These are phyloP conservation scores for Drosophila peninsularis DNA, from an alignment of 2,888 invertebrate genomes.

Conservation along the genomic window DNA sequence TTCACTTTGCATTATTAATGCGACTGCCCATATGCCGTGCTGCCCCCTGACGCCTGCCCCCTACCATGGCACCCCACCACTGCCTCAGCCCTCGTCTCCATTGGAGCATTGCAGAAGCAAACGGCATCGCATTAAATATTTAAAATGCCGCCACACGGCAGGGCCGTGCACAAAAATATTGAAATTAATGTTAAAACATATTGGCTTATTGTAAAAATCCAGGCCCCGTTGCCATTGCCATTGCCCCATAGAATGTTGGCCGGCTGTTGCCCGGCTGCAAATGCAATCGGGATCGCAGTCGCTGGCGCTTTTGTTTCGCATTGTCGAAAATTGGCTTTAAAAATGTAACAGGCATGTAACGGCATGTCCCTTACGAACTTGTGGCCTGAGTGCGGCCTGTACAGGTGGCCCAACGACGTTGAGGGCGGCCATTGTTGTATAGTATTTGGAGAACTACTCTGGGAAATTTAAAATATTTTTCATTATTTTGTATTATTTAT, in stretches of 20 bases:
- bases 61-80: constrained; percentile 20
- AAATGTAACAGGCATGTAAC: constrained; percentile 65
- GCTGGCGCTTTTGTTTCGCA: constrained; percentile 41
- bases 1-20: constrained; percentile 72
- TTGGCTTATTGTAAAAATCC: constrained; percentile 74
- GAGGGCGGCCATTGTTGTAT: constrained; percentile 7
- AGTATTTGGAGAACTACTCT: too few species aligned
- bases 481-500: too few species aligned
- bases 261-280: constrained; percentile 17
- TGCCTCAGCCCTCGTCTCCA: background rate
- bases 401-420: constrained; percentile 14
- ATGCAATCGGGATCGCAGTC: constrained; percentile 14
- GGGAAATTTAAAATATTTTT: too few species aligned
- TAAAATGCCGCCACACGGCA: constrained; percentile 73
- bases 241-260: background rate
- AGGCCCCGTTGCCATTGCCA: background rate
- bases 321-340: constrained; percentile 68
- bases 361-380: constrained; percentile 17
- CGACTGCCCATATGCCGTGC: constrained; percentile 56
- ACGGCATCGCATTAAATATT: constrained; percentile 70
- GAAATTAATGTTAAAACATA: constrained; percentile 79
- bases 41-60: constrained; percentile 32
- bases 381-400: constrained; percentile 36
- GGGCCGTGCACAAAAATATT: constrained; percentile 62
- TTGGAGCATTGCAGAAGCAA: constrained; percentile 54